phyloP scores from a whole-genome alignment of 2,888 invertebrate genomes.

The Tromatobia lineatoria region DNA sequence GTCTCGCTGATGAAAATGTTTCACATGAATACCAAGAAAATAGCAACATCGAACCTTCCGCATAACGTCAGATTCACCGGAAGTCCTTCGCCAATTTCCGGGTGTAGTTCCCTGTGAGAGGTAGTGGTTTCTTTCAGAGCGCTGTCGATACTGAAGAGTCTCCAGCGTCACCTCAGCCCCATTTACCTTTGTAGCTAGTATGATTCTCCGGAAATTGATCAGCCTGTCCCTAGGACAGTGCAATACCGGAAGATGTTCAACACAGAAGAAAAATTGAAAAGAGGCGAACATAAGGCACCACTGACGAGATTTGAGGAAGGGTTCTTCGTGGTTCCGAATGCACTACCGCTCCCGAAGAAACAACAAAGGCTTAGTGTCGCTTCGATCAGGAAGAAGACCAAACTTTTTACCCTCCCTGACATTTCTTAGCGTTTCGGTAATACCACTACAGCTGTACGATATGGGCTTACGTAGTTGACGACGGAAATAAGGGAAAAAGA shows the following conservation, averaged over 20 bases:
- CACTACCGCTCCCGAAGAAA: neutral
- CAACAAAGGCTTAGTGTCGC: slow-evolving; percentile 24
- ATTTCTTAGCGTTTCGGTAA: neutral
- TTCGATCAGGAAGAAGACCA: neutral
- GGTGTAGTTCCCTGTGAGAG: neutral
- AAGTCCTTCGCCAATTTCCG: slow-evolving; percentile 35
- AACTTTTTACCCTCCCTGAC: neutral
- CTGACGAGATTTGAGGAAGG: slow-evolving; percentile 1
- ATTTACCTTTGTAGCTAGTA: slow-evolving; percentile 25
- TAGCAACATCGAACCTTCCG: slow-evolving; percentile 1
- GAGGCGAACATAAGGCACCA: slow-evolving; percentile 4
- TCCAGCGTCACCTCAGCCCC: neutral
- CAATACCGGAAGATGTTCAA: slow-evolving; percentile 12
- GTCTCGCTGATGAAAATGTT: neutral
- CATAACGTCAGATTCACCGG: slow-evolving; percentile 35
- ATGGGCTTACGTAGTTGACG: neutral
- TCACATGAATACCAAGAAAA: neutral
- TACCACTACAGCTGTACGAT: neutral
- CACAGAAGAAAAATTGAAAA: neutral
- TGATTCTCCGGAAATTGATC: slow-evolving; percentile 69
- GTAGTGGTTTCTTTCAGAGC: slow-evolving; percentile 3
- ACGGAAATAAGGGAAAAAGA: slow-evolving; percentile 45
- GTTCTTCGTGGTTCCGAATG: neutral
- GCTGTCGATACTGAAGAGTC: slow-evolving; percentile 9
- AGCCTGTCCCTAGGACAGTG: slow-evolving; percentile 31